phyloP scores from a whole-genome alignment of 2,113 vertebrate species.

The Stegastes partitus region DNA sequence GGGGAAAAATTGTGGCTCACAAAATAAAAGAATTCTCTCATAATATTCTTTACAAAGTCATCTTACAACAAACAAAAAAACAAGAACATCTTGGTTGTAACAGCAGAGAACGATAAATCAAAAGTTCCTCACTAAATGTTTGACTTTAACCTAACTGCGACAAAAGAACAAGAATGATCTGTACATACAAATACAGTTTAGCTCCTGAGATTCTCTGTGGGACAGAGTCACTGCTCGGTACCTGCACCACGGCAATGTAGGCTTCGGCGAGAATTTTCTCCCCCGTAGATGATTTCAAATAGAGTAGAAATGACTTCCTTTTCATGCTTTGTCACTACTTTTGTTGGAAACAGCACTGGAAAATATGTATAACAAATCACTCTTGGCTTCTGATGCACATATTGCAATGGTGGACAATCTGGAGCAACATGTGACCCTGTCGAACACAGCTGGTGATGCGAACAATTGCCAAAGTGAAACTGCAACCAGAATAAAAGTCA shows the following conservation, averaged over 20 bases:
- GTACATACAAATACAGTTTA: slow-evolving; percentile 69
- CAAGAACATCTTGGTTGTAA: slow-evolving; percentile 61
- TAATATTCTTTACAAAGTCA: slow-evolving; percentile 80
- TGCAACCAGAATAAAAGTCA: slow-evolving; percentile 38
- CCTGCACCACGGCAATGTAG: slow-evolving; percentile 18
- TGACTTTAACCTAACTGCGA: slow-evolving; percentile 71
- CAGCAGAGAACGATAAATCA: slow-evolving; percentile 65
- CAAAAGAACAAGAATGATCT: slow-evolving; percentile 59
- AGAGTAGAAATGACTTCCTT: not conserved
- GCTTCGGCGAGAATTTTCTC: not conserved
- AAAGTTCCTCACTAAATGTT: slow-evolving; percentile 52
- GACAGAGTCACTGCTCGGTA: slow-evolving; percentile 44
- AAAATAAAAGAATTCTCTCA: slow-evolving; percentile 84
- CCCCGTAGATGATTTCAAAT: not conserved
- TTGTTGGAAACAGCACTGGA: not conserved
- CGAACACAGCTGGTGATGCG: slow-evolving; percentile 43
- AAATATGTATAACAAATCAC: not conserved
- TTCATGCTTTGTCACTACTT: not conserved
- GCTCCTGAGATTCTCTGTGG: slow-evolving; percentile 81
- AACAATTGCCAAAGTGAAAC: slow-evolving; percentile 59
- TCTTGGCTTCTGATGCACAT: not conserved
- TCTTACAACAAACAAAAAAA: slow-evolving; percentile 67
- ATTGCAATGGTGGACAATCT: slow-evolving; percentile 18
- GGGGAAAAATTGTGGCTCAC: slow-evolving; percentile 71
- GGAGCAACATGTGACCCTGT: slow-evolving; percentile 43